These are phyloP conservation scores for Ardeotis arabs DNA, from an alignment of 2,113 vertebrate genomes.

Conservation along the genomic window DNA sequence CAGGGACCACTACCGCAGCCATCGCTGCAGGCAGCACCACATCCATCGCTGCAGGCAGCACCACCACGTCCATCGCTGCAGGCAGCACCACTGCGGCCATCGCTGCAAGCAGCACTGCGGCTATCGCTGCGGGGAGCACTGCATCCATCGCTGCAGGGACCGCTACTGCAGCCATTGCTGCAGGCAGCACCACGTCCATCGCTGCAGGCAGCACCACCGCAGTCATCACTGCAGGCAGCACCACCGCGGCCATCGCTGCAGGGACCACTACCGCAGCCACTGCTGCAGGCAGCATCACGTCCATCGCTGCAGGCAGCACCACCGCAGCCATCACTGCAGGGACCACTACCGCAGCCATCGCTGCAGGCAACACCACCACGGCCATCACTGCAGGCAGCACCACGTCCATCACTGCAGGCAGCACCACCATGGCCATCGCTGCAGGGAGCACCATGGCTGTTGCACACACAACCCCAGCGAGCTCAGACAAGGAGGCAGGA, in stretches of 20 bases:
- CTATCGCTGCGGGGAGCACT: fast-evolving
- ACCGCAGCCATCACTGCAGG: fast-evolving
- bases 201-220: not conserved
- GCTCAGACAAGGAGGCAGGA: fast-evolving
- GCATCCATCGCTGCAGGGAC: fast-evolving
- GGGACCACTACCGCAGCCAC: fast-evolving
- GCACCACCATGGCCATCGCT: fast-evolving
- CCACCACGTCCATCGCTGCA: fast-evolving
- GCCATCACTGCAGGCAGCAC: too few relatives aligned
- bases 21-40: fast-evolving
- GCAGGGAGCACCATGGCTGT: fast-evolving
- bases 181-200: too few relatives aligned
- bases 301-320: not conserved
- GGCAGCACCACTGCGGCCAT: fast-evolving
- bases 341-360: fast-evolving
- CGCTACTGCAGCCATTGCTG: fast-evolving
- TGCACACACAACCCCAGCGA: not conserved
- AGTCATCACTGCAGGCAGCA: too few relatives aligned
- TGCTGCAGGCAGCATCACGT: not conserved
- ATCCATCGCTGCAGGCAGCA: not conserved
- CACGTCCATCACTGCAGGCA: fast-evolving
- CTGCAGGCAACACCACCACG: too few relatives aligned
- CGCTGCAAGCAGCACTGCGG: fast-evolving
- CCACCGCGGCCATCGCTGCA: fast-evolving
- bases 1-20: fast-evolving